These are phyloP conservation scores for Nycteola revayana DNA, from an alignment of 2,888 invertebrate genomes.

Conservation along the genomic window DNA sequence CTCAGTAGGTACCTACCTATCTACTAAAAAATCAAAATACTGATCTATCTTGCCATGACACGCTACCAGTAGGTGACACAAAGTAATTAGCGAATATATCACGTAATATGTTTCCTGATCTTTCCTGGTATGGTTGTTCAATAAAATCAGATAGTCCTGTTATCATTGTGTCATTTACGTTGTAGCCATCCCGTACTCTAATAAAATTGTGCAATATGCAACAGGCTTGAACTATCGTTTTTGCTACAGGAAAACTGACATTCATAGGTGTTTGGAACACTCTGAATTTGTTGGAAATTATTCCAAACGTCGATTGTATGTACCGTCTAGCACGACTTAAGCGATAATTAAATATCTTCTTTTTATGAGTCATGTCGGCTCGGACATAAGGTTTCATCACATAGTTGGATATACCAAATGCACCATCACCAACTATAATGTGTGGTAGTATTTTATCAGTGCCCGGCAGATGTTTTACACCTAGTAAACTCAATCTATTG, in stretches of 20 bases:
- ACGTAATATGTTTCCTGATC: conserved; percentile 2
- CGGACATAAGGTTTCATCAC: conserved; percentile 14
- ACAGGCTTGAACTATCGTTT: conserved; percentile 1
- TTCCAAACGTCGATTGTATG: conserved; percentile 6
- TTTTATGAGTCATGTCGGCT: conserved; percentile 11
- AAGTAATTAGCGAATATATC: conserved; percentile 3
- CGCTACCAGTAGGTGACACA: conserved; percentile 2
- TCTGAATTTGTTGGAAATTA: conserved; percentile 7
- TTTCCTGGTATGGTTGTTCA: background rate
- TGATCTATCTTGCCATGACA: conserved; percentile 4
- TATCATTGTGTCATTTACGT: conserved; percentile 2
- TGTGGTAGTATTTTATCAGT: conserved; percentile 8
- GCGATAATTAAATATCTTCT: conserved; percentile 7
- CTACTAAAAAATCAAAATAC: background rate
- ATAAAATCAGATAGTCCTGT: conserved; percentile 1
- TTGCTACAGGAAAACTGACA: conserved; percentile 1
- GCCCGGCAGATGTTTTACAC: conserved; percentile 7
- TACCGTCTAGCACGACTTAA: conserved; percentile 4
- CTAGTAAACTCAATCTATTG: conserved; percentile 9
- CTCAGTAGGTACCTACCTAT: background rate
- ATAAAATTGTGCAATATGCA: conserved; percentile 8
- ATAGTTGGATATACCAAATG: conserved; percentile 16
- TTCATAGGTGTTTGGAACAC: conserved; percentile 4
- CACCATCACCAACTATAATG: conserved; percentile 14
- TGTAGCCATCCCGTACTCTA: conserved; percentile 5